Evolutionary conservation across 2,888 invertebrate species (phyloP).

Genomic region (Callyntrura sp.): DNA sequence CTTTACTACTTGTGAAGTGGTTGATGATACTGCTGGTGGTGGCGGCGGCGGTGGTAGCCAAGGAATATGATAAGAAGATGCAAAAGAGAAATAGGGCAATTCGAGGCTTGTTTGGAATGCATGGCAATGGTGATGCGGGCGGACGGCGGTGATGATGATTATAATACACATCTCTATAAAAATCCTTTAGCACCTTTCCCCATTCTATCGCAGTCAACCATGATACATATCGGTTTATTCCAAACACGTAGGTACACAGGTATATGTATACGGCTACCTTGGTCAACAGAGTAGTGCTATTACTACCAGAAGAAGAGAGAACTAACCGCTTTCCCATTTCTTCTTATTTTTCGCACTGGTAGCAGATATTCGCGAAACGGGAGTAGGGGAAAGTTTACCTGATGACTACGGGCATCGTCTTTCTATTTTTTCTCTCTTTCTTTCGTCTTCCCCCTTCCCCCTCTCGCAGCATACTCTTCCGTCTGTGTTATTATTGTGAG

Average conservation of each 20-base stretch:
- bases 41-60: conserved; percentile 25
- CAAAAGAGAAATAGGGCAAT: conserved; percentile 47
- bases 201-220: conserved; percentile 18
- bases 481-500: conserved; percentile 12
- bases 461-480: conserved; percentile 10
- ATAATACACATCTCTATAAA: conserved; percentile 19
- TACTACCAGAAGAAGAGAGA: neutral
- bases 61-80: conserved; percentile 57
- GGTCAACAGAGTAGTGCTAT: neutral
- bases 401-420: neutral
- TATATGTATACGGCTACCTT: neutral
- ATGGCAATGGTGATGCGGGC: conserved; percentile 11
- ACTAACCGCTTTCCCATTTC: neutral
- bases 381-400: neutral
- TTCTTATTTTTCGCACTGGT: neutral
- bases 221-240: conserved; percentile 44
- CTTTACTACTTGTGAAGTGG: conserved; percentile 40
- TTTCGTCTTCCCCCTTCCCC: neutral
- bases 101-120: conserved; percentile 28
- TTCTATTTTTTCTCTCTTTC: neutral
- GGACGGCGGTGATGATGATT: conserved; percentile 12
- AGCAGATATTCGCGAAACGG: neutral
- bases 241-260: neutral
- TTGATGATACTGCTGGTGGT: neutral
- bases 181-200: conserved; percentile 22